Conservation (phyloP, 2,113 vertebrate genomes). For the Poecilia latipinna region DNA sequence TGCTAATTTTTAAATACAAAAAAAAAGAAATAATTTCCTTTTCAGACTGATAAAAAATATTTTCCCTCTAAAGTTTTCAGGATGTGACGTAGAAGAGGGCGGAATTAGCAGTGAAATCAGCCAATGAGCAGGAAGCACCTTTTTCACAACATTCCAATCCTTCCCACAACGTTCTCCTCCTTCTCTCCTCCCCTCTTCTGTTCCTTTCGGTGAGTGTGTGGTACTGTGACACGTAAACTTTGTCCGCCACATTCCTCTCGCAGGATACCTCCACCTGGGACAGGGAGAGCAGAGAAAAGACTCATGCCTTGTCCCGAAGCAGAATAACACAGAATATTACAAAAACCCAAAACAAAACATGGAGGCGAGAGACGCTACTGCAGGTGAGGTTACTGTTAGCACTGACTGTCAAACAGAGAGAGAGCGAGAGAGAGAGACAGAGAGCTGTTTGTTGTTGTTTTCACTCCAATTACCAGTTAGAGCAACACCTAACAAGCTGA, state of each 20-base stretch:
- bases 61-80: neutral
- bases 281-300: constrained; percentile 31
- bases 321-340: neutral
- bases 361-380: constrained; percentile 62
- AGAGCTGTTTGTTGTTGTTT: neutral
- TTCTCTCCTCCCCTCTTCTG: constrained; percentile 8
- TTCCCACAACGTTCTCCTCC: neutral
- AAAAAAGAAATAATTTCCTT: no score
- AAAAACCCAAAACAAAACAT: constrained; percentile 33
- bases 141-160: constrained; percentile 58
- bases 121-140: constrained; percentile 52
- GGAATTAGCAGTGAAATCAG: neutral
- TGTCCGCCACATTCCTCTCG: constrained; percentile 10
- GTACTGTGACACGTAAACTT: constrained; percentile 70
- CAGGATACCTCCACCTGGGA: constrained; percentile 32
- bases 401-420: neutral
- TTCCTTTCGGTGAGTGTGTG: neutral
- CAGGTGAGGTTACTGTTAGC: constrained; percentile 60
- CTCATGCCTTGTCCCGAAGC: neutral
- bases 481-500: neutral
- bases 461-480: neutral
- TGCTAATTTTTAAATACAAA: neutral
- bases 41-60: no score
- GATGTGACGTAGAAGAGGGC: constrained; percentile 35
- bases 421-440: neutral